Conservation (phyloP, 2,888 invertebrate species). For the Phasia obesa region DNA sequence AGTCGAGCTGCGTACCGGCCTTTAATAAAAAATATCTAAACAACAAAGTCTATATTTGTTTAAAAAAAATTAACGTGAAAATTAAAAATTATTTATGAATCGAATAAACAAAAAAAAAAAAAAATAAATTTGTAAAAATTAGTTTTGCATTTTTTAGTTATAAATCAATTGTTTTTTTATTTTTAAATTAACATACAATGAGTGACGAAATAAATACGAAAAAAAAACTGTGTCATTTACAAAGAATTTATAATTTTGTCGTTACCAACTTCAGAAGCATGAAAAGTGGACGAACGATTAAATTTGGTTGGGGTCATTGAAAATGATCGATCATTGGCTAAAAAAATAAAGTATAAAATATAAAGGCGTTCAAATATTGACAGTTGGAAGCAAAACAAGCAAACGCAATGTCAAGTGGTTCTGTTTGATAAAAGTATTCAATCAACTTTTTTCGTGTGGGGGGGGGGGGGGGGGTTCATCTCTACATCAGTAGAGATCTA, state of each 20-base stretch:
- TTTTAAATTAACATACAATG: constrained; percentile 36
- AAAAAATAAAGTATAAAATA: no score
- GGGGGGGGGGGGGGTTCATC: no score
- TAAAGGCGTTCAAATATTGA: no score
- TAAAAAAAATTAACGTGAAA: constrained; percentile 6
- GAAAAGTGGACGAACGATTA: background rate
- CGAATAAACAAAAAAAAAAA: background rate
- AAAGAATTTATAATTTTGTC: background rate
- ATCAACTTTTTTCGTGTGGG: no score
- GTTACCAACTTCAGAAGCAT: background rate
- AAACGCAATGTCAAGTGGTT: no score
- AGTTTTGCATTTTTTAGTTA: background rate
- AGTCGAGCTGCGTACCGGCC: no score
- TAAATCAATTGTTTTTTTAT: constrained; percentile 27
- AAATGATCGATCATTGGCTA: no score
- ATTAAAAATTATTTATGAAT: constrained; percentile 34
- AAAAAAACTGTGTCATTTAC: background rate
- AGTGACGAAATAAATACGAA: background rate
- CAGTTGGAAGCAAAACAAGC: no score
- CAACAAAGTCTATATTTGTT: background rate
- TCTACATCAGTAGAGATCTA: no score
- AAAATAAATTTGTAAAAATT: constrained; percentile 9
- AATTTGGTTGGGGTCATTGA: no score
- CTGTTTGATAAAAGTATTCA: no score
- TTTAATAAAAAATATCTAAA: no score